Evolutionary conservation across 2,797 vertebrate genomes (phyloP).

Genomic region (Rhyacichthys aspro): DNA sequence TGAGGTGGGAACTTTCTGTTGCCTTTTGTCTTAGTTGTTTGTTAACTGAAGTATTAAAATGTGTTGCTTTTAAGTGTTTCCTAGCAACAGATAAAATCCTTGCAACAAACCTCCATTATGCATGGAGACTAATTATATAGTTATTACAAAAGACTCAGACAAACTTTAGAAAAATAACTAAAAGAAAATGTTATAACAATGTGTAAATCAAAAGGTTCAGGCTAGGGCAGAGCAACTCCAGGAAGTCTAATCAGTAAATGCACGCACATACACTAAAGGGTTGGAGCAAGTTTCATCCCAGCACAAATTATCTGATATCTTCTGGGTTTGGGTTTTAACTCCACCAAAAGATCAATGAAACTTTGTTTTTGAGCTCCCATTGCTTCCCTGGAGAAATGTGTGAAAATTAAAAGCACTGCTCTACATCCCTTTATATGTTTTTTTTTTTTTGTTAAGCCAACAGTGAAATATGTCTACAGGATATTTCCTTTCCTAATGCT

Average conservation of each 20-base stretch:
- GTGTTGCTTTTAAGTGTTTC: constrained; percentile 21
- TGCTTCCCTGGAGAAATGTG: constrained; percentile 47
- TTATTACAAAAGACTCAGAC: too few relatives aligned
- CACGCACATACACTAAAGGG: constrained; percentile 25
- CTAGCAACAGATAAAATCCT: constrained; percentile 27
- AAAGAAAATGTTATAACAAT: neutral
- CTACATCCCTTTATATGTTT: constrained; percentile 50
- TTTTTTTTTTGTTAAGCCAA: constrained; percentile 50
- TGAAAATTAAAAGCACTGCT: constrained; percentile 50
- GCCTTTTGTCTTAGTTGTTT: constrained; percentile 12
- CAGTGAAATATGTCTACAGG: constrained; percentile 42
- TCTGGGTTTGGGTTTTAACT: constrained; percentile 42
- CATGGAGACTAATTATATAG: neutral
- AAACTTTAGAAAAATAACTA: constrained; percentile 5
- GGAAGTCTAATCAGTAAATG: constrained; percentile 15
- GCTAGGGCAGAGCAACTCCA: constrained; percentile 12
- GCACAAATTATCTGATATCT: constrained; percentile 56
- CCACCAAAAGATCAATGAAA: constrained; percentile 61
- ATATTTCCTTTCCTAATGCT: constrained; percentile 39
- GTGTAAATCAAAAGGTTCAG: neutral
- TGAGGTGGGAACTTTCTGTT: neutral
- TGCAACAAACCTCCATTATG: neutral
- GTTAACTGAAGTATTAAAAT: constrained; percentile 3
- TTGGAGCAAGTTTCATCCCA: constrained; percentile 27
- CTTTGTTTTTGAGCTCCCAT: constrained; percentile 37